Base-by-base conservation (phyloP, 2,888 invertebrate species). In the Zeuzera pyrina region DNA sequence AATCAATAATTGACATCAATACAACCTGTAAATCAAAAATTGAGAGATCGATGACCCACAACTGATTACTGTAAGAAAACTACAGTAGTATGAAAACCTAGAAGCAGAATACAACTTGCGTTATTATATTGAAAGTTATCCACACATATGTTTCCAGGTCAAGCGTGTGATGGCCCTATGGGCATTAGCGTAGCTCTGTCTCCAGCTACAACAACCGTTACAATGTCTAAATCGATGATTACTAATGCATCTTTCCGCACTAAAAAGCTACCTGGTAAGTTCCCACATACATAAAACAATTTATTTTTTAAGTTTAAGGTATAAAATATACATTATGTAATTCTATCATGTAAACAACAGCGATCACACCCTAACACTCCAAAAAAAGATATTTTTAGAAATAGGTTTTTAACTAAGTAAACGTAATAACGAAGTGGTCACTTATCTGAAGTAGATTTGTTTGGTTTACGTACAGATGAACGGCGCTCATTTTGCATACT, bases 171-270 rank as follows among this genome's bases (percentile, higher is more conserved):
- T 56, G 91, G 91, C 4, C 91, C 93, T 0, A 91, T 93, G 88
- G 93, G 93, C 11, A 89, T 94, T 37, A 91, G 91, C 59, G 89
- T 93, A 31, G 91, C 93, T 0, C 64, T 92, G 30, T 90, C 91
- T 1, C 90, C 91, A 19, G 88, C 90, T 3, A 89, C 91, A 11
- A 89, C 87, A 12, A 89, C 90, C 2, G 87, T 89, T n/a, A 89
- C 90, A 2, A 89, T 94, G 52, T 91, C 92, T 1, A 97, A 97
- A 72, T 93, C 95, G 5, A 95, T 97, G 91, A 97, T 98, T 45
- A 98, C 98, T 16, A 98, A 98, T 77, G 98, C 98, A 43, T 98
- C 98, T 47, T 97, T 98, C 84, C 90, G 97, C 45, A 95, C 97
- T 44, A 97, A 95, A 79, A 97, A 97, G 72, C 86, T 98, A 57